A percentile compares a stretch with the other conserved stretches of the same genome.
Evolutionary conservation across 2,888 invertebrate genomes (phyloP).

Genomic region (Conistra vaccinii): DNA sequence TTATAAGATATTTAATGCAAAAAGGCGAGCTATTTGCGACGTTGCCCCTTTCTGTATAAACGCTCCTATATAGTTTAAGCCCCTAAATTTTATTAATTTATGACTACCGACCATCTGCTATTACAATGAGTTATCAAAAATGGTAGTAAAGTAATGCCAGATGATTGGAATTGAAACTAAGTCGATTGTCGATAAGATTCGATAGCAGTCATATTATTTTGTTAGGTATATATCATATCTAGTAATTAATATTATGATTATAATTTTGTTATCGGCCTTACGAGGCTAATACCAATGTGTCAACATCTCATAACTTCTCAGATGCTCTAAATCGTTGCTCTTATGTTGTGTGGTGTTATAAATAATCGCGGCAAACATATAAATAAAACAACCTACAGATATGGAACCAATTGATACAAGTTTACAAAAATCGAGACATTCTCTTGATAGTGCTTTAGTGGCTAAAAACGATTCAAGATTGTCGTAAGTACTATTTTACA

Average conservation of each 20-base stretch:
- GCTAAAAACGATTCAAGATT: conserved; percentile 40
- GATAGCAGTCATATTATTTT: conserved; percentile 53
- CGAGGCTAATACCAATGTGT: conserved; percentile 59
- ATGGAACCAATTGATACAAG: conserved; percentile 51
- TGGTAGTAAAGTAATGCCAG: conserved; percentile 40
- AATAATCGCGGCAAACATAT: conserved; percentile 25
- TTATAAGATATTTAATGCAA: no score
- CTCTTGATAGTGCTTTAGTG: conserved; percentile 52
- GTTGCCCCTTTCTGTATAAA: no score
- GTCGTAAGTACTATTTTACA: conserved; percentile 52
- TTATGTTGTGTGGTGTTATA: conserved; percentile 38
- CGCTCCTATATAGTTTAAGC: no score
- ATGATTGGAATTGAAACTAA: conserved; percentile 45
- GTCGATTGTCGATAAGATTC: conserved; percentile 63
- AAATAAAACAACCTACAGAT: conserved; percentile 5
- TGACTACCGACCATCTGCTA: conserved; percentile 10
- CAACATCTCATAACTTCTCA: conserved; percentile 51
- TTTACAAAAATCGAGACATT: conserved; percentile 47
- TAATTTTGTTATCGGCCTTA: conserved; percentile 61
- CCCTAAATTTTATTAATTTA: conserved; percentile 3
- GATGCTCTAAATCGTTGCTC: conserved; percentile 56
- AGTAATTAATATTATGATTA: conserved; percentile 65
- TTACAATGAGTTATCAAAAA: conserved; percentile 35
- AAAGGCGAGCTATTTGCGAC: no score
- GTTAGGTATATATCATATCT: conserved; percentile 57